Percentiles rank a stretch among this genome's conserved stretches.
phyloP scores from a whole-genome alignment of 2,888 invertebrate species.

The Podotricha telesiphe region DNA sequence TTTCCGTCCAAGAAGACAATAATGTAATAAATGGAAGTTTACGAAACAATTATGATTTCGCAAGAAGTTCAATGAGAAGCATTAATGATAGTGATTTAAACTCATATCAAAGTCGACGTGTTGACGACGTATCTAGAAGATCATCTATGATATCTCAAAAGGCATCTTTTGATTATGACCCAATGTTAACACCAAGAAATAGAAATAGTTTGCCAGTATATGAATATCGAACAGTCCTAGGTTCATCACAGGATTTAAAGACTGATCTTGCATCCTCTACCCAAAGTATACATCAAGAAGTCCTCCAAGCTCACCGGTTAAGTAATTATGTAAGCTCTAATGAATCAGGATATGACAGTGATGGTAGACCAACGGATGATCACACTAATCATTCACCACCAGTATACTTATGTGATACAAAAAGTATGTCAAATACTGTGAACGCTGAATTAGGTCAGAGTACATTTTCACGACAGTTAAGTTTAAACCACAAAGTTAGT shows the following conservation, averaged over 20 bases:
- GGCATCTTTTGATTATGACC: slow-evolving; percentile 74
- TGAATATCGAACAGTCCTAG: slow-evolving; percentile 71
- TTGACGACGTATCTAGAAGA: slow-evolving; percentile 68
- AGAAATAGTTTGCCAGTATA: slow-evolving; percentile 80
- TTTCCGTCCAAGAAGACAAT: slow-evolving; percentile 76
- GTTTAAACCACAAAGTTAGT: slow-evolving; percentile 76
- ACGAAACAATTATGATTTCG: slow-evolving; percentile 68
- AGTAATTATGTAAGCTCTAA: slow-evolving; percentile 91
- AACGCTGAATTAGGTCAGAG: slow-evolving; percentile 64
- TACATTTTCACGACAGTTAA: slow-evolving; percentile 72
- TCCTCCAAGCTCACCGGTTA: slow-evolving; percentile 85
- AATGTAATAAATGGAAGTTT: slow-evolving; percentile 69
- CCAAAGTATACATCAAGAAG: slow-evolving; percentile 84
- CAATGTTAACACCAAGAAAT: slow-evolving; percentile 78
- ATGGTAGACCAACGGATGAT: slow-evolving; percentile 85
- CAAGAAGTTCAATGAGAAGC: slow-evolving; percentile 74
- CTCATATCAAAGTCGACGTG: slow-evolving; percentile 59
- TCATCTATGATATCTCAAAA: slow-evolving; percentile 79
- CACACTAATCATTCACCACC: slow-evolving; percentile 82
- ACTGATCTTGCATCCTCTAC: slow-evolving; percentile 72
- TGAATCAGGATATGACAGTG: slow-evolving; percentile 93
- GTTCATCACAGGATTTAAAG: slow-evolving; percentile 72
- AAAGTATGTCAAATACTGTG: slow-evolving; percentile 58
- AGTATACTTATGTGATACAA: slow-evolving; percentile 75
- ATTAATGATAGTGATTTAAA: slow-evolving; percentile 69